Evolutionary conservation across 2,888 invertebrate genomes (phyloP).

Genomic region (Alviniconcha strummeri): DNA sequence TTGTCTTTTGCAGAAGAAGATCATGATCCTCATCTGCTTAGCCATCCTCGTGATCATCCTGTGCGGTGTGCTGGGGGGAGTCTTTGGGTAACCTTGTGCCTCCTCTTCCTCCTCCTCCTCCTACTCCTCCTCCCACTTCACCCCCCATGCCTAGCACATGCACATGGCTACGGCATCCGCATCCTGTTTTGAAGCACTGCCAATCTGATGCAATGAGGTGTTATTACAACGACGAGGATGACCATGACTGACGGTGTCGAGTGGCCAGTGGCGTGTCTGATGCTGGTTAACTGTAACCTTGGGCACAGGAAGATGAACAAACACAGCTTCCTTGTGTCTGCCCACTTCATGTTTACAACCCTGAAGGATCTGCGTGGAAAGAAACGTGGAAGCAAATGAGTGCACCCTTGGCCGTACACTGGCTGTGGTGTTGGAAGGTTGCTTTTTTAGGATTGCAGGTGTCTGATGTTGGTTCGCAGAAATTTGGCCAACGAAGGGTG

Average conservation of each 20-base stretch:
- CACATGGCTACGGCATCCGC: not conserved
- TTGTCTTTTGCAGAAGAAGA: slow-evolving; percentile 87
- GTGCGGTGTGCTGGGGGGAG: slow-evolving; percentile 82
- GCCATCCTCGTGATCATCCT: slow-evolving; percentile 85
- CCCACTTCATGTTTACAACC: too few species aligned
- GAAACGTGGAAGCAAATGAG: too few species aligned
- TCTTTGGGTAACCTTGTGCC: slow-evolving; percentile 68
- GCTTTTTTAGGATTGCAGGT: too few species aligned
- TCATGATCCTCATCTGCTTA: slow-evolving; percentile 92
- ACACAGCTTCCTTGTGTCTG: too few species aligned
- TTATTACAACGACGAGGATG: slow-evolving; percentile 20
- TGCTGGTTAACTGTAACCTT: too few species aligned
- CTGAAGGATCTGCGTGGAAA: too few species aligned
- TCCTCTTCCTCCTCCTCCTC: not conserved
- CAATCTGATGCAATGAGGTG: slow-evolving; percentile 14
- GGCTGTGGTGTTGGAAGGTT: too few species aligned
- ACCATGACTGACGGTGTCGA: not conserved
- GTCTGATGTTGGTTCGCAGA: too few species aligned
- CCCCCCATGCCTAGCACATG: not conserved
- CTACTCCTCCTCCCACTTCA: not conserved
- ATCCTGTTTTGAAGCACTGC: slow-evolving; percentile 19
- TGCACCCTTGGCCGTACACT: too few species aligned
- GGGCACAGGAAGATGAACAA: too few species aligned
- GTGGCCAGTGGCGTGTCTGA: too few species aligned
- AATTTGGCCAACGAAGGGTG: too few species aligned